Base-by-base conservation (phyloP, 2,797 vertebrate genomes). In the Tachyglossus aculeatus region DNA sequence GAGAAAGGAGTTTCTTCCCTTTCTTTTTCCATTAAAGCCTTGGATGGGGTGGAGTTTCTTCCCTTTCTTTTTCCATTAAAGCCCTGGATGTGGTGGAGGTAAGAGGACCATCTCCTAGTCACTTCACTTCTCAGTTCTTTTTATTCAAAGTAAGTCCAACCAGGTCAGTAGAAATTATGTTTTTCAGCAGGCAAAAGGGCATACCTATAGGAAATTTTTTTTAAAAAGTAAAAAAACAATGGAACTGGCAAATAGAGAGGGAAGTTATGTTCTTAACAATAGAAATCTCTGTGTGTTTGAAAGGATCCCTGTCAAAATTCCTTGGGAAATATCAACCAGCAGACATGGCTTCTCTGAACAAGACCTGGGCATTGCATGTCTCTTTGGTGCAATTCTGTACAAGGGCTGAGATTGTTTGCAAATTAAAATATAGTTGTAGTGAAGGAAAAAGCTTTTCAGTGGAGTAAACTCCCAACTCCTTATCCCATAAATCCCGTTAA, bases 231-330 rank as follows among this genome's bases (percentile, higher is more conserved):
- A 11, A 32, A 45, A 4, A 41, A 1, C 50, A 58, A 38, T 13
- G 65, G 61, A 43, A 32, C 19, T 32, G 45, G 27, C 60, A 37
- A 56, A 36, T 12, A 62, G 32, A 53, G 21, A 47, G 62, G 22
- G 45, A 38, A n/a, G n/a, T n/a, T n/a, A n/a, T n/a, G n/a, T n/a
- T n/a, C n/a, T n/a, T n/a, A n/a, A n/a, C n/a, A n/a, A n/a, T n/a
- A n/a, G n/a, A n/a, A n/a, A n/a, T n/a, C n/a, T n/a, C n/a, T n/a
- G n/a, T n/a, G n/a, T n/a, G n/a, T n/a, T n/a, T n/a, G n/a, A n/a
- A n/a, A 27, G 47, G 73, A 67, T 61, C 48, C 43, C 40, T 45
- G 54, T 22, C 80, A 55, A 67, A 77, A 25, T 41, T 70, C 14
- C 27, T 29, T 11, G 41, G 41, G 50, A 74, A 67, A 43, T 54